Evolutionary conservation across 2,113 vertebrate genomes (phyloP).

Genomic region (Silurus meridionalis): DNA sequence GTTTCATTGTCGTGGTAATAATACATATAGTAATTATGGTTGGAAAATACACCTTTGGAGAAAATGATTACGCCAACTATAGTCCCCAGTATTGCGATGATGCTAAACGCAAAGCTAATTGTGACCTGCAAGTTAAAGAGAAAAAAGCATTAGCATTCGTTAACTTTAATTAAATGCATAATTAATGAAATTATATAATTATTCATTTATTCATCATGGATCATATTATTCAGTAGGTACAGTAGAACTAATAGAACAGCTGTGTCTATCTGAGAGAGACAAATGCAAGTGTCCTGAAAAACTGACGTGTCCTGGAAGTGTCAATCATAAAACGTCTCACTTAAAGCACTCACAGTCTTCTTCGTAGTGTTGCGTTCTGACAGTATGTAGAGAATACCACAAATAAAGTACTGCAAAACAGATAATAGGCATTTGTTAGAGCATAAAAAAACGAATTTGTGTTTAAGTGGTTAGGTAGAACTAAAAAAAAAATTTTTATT

Average conservation of each 20-base stretch:
- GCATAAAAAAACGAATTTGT: neutral
- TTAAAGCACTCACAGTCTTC: conserved; percentile 63
- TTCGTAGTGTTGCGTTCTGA: conserved; percentile 68
- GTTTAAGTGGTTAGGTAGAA: neutral
- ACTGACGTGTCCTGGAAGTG: neutral
- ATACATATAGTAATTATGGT: accelerated
- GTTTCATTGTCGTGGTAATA: neutral
- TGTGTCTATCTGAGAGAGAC: neutral
- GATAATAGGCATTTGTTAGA: neutral
- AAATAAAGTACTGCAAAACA: conserved; percentile 59
- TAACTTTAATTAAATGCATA: neutral
- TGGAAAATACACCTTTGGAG: accelerated
- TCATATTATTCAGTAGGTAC: neutral
- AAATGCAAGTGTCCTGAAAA: neutral
- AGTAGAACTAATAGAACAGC: neutral
- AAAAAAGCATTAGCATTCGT: neutral
- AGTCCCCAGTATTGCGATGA: conserved; percentile 53
- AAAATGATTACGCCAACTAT: neutral
- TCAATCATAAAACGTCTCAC: neutral
- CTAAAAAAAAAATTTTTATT: no score
- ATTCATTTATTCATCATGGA: neutral
- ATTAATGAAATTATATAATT: neutral
- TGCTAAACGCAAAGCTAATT: conserved; percentile 64
- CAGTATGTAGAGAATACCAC: conserved; percentile 67
- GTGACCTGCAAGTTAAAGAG: conserved; percentile 61